Evolutionary conservation across 2,888 invertebrate species (phyloP), one percentile per base, ranked within the genome.

Genomic region (Drosophila paranaensis): DNA sequence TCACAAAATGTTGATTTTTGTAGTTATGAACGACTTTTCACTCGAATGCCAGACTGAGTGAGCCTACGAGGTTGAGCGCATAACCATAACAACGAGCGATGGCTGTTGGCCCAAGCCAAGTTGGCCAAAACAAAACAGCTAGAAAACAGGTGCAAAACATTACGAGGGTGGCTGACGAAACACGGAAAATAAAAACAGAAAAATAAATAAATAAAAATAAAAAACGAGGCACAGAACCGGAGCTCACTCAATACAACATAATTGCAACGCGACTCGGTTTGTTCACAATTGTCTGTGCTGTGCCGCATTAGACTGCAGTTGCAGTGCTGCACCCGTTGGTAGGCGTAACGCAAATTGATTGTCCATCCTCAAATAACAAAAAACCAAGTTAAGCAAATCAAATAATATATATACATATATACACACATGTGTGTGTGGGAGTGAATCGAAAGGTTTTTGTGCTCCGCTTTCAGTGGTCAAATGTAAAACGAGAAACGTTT

Each of bases 91-190:
- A 86, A 86, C 85, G 66, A 45, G 48, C 74, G 62, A 46, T 53
- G 48, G 56, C 54, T 37, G 43, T 70, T 30, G 64, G 65, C 65
- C 79, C 62, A 73, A 72, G 79, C 62, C 67, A 73, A 84, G 50
- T 85, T 89, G 75, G 82, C 75, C 89, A 85, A 85, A 85, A 89
- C 85, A 85, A 85, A 85, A 77, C 74, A 77, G 42, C 43, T 46
- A 62, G 76, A 30, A 88, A 88, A 79, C 90, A 89, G 90, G 85
- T 89, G 90, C 82, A 81, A 77, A 79, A 66, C 72, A 70, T 60
- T 65, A 81, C 70, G 77, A 60, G 87, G 89, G 78, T 87, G 78
- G 71, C 75, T 55, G 60, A 33, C 40, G 55, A 46, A 56, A 35
- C 53, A 54, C 51, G 58, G 43, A 37, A 54, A 64, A 71, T n/a